Percentiles rank a stretch among this genome's conserved stretches.
phyloP scores from a whole-genome alignment of 2,888 invertebrate genomes.

The Noctuana brunneofusca region DNA sequence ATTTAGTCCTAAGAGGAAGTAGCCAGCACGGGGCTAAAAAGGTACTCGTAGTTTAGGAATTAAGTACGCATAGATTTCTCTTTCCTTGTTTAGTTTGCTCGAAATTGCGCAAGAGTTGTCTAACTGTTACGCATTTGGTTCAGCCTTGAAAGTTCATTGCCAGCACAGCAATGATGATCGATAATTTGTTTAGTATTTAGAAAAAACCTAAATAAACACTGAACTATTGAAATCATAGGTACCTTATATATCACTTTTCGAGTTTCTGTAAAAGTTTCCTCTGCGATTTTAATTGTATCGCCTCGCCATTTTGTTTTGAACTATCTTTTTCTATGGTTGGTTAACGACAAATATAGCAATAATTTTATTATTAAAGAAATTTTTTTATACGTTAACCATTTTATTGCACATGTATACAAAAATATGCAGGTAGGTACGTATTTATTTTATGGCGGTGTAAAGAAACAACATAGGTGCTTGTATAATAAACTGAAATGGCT shows the following conservation, averaged over 20 bases:
- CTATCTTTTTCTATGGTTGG: too few species aligned
- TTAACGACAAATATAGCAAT: too few species aligned
- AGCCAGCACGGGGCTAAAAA: too few species aligned
- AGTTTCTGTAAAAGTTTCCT: too few species aligned
- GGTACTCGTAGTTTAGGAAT: too few species aligned
- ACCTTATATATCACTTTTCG: too few species aligned
- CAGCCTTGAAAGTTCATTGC: slow-evolving; percentile 69
- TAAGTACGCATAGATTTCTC: background rate
- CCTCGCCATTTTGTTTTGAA: too few species aligned
- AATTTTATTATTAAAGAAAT: too few species aligned
- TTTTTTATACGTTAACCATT: background rate
- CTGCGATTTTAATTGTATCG: too few species aligned
- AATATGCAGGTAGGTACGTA: background rate
- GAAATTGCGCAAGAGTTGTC: slow-evolving; percentile 30
- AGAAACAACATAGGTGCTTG: slow-evolving; percentile 24
- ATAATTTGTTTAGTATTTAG: slow-evolving; percentile 54
- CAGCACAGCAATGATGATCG: slow-evolving; percentile 56
- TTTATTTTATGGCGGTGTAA: slow-evolving; percentile 30
- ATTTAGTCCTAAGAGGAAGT: too few species aligned
- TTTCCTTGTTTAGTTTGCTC: slow-evolving; percentile 3
- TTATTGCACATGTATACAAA: background rate
- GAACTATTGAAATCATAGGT: too few species aligned
- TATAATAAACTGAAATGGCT: slow-evolving; percentile 42
- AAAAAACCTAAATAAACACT: background rate
- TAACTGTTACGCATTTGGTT: slow-evolving; percentile 25